Evolutionary conservation across 2,797 vertebrate genomes (phyloP).

Genomic region (Halcyon smyrnensis): DNA sequence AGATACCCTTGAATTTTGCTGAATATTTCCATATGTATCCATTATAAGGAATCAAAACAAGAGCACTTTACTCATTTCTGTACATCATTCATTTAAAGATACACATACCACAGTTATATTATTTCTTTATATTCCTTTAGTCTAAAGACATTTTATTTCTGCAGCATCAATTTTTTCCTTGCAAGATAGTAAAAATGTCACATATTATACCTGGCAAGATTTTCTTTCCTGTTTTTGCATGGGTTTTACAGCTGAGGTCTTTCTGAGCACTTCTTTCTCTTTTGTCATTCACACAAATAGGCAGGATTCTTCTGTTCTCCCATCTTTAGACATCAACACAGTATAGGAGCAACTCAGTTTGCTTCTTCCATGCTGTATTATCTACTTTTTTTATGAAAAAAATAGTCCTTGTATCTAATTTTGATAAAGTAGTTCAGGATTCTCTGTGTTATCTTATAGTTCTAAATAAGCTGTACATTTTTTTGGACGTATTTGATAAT

Average conservation of each 20-base stretch:
- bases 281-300: not conserved
- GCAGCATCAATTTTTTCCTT: not conserved
- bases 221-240: not conserved
- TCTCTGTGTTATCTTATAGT: not conserved
- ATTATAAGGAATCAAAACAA: not conserved
- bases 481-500: not conserved
- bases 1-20: not conserved
- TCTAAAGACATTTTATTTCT: not conserved
- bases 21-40: slow-evolving; percentile 6
- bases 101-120: not conserved
- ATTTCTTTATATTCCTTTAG: not conserved
- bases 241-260: not conserved
- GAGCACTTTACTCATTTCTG: not conserved
- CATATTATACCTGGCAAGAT: not conserved
- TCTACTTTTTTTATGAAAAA: not conserved
- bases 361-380: not conserved
- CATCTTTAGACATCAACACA: not conserved
- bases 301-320: not conserved
- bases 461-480: not conserved
- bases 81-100: not conserved
- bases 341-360: not conserved
- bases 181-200: not conserved
- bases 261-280: not conserved
- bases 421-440: not conserved
- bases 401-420: not conserved